Conservation (phyloP, 2,888 invertebrate species). For the Apoda limacodes region DNA sequence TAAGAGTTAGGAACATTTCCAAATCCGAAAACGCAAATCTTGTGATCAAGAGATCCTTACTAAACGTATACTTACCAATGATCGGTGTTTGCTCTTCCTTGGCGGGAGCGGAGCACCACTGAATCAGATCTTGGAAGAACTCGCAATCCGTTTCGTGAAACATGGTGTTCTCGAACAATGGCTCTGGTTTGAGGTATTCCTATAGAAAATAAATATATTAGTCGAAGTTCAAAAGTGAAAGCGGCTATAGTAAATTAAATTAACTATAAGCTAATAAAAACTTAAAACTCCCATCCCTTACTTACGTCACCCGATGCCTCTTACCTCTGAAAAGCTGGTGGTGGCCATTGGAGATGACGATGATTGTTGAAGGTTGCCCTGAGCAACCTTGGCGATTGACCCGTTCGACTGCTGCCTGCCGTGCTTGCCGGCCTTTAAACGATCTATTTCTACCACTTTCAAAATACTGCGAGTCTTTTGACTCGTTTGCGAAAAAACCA, state of each 20-base stretch:
- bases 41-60: not conserved
- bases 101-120: slow-evolving; percentile 68
- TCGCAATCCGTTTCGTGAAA: slow-evolving; percentile 70
- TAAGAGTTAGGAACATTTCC: too few species aligned
- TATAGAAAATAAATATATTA: slow-evolving; percentile 42
- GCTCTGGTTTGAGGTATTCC: slow-evolving; percentile 60
- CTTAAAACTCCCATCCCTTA: too few species aligned
- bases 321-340: slow-evolving; percentile 60
- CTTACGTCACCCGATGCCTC: slow-evolving; percentile 43
- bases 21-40: too few species aligned
- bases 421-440: slow-evolving; percentile 61
- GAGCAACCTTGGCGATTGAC: slow-evolving; percentile 47
- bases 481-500: slow-evolving; percentile 69
- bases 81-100: slow-evolving; percentile 60
- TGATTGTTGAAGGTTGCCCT: slow-evolving; percentile 32
- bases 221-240: slow-evolving; percentile 2
- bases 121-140: slow-evolving; percentile 77
- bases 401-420: slow-evolving; percentile 50
- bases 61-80: slow-evolving; percentile 42
- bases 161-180: slow-evolving; percentile 52
- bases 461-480: slow-evolving; percentile 58
- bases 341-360: slow-evolving; percentile 35
- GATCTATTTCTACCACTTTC: slow-evolving; percentile 67
- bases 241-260: slow-evolving; percentile 12
- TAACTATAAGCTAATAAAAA: not conserved